phyloP scores from a whole-genome alignment of 2,888 invertebrate species.

The Orthosia gothica region DNA sequence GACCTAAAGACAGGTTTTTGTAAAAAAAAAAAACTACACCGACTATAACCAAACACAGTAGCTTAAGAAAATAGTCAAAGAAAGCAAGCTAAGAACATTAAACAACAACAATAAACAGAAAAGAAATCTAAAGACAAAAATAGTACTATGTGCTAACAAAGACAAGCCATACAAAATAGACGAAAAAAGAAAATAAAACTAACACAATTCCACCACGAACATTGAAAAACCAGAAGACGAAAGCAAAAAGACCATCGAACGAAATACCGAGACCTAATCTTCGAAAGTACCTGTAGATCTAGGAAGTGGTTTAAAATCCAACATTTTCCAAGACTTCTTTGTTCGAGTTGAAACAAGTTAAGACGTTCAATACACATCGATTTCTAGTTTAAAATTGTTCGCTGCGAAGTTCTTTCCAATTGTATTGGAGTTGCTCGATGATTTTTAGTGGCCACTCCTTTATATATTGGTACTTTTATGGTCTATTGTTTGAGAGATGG shows the following conservation, averaged over 20 bases:
- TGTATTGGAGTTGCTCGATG: slow-evolving; percentile 67
- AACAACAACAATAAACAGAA: not conserved
- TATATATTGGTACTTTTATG: slow-evolving; percentile 61
- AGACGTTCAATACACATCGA: slow-evolving; percentile 72
- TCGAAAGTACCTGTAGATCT: slow-evolving; percentile 63
- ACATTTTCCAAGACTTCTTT: slow-evolving; percentile 69
- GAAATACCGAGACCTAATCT: slow-evolving; percentile 60
- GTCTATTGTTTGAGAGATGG: slow-evolving; percentile 48
- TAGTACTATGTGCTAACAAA: slow-evolving; percentile 3
- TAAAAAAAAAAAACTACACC: not conserved
- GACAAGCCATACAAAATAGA: slow-evolving; percentile 17
- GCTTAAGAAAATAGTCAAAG: not conserved
- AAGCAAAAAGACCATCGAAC: slow-evolving; percentile 38
- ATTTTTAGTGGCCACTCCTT: slow-evolving; percentile 67
- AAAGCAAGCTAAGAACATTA: slow-evolving; percentile 16
- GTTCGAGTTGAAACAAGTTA: slow-evolving; percentile 74
- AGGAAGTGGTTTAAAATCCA: slow-evolving; percentile 62
- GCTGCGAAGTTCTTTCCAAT: slow-evolving; percentile 63
- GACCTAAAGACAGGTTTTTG: not conserved
- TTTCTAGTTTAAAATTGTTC: slow-evolving; percentile 78
- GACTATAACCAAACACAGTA: not conserved
- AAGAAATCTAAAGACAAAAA: slow-evolving; percentile 6
- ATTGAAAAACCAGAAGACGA: slow-evolving; percentile 45
- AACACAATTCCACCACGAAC: slow-evolving; percentile 8
- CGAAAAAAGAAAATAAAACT: slow-evolving; percentile 10